A percentile compares a stretch with the other conserved stretches of the same genome.
These are phyloP conservation scores for Dicrurus megarhynchus DNA, from an alignment of 2,113 vertebrate genomes.

Conservation along the genomic window DNA sequence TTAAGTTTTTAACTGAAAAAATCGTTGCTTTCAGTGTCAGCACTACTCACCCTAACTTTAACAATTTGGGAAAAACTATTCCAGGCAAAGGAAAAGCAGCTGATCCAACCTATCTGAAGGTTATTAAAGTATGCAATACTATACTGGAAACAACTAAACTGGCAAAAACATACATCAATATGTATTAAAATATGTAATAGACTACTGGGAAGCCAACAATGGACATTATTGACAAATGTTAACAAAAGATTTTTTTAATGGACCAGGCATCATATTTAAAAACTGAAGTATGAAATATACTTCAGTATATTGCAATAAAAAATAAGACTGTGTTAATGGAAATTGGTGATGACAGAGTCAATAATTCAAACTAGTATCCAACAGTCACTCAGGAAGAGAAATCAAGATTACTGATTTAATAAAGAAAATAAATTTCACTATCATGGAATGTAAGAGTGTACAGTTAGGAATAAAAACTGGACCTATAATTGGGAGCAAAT, in stretches of 20 bases:
- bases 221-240: background rate
- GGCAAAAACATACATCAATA: background rate
- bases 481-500: background rate
- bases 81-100: background rate
- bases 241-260: background rate
- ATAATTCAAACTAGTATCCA: background rate
- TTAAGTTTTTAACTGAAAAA: background rate
- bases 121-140: background rate
- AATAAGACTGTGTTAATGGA: background rate
- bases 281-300: background rate
- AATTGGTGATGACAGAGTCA: background rate
- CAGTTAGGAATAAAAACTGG: background rate
- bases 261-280: background rate
- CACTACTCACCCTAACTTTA: background rate
- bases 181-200: background rate
- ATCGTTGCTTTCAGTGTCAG: background rate
- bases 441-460: fast-evolving
- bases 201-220: background rate
- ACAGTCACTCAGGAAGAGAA: background rate
- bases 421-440: background rate
- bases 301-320: background rate
- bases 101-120: background rate
- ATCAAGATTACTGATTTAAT: background rate
- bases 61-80: background rate
- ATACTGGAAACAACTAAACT: background rate